Evolutionary conservation across 2,797 vertebrate species (phyloP).

Genomic region (Miichthys miiuy): DNA sequence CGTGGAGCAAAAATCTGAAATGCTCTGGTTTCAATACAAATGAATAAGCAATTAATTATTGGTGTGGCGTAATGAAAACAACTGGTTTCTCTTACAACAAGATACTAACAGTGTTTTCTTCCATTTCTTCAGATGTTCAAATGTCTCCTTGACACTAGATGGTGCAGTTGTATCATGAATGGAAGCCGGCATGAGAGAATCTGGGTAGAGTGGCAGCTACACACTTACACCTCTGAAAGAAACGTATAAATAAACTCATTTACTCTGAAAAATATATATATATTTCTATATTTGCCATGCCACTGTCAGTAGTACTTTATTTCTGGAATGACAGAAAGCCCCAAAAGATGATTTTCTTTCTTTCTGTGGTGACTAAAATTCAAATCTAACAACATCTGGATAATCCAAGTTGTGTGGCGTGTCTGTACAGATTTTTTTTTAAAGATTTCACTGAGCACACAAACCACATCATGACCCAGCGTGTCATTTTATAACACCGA

Average conservation of each 20-base stretch:
- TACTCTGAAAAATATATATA: not conserved
- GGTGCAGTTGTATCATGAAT: constrained; percentile 68
- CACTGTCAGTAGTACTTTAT: not conserved
- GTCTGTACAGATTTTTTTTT: not conserved
- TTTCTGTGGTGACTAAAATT: not conserved
- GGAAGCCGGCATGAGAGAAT: fast-evolving
- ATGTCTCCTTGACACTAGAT: constrained; percentile 68
- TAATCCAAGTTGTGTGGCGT: not conserved
- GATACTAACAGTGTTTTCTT: not conserved
- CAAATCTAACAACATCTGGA: constrained; percentile 4
- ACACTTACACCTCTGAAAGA: not conserved
- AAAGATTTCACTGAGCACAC: not conserved
- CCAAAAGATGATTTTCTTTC: not conserved
- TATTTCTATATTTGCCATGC: not conserved
- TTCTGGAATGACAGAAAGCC: not conserved
- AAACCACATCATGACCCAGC: not conserved
- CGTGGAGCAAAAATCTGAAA: not conserved
- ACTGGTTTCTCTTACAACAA: not conserved
- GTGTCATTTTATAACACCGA: constrained; percentile 15
- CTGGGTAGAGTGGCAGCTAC: not conserved
- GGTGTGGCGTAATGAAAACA: constrained; percentile 1
- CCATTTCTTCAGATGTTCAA: not conserved
- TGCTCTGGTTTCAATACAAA: not conserved
- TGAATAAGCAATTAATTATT: not conserved
- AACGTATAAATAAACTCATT: not conserved